Conservation (phyloP, 2,888 invertebrate species). For the Idaea straminata region DNA sequence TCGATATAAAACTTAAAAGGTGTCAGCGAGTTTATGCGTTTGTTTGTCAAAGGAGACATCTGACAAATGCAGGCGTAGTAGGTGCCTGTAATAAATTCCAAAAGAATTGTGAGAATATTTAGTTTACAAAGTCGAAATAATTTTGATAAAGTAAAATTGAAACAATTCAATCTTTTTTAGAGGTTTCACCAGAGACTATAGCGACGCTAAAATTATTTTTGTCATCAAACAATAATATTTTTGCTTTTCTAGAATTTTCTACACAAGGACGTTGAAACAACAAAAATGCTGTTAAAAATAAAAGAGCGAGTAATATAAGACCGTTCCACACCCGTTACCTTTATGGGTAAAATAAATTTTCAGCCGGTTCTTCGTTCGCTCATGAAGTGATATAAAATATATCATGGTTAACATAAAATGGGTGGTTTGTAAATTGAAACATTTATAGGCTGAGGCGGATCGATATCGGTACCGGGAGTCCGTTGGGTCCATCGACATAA, state of each 20-base stretch:
- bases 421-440: slow-evolving; percentile 68
- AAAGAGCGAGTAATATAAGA: slow-evolving; percentile 18
- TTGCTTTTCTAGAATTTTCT: background rate
- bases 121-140: background rate
- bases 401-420: slow-evolving; percentile 48
- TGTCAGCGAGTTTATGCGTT: slow-evolving; percentile 39
- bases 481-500: slow-evolving; percentile 72
- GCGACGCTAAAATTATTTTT: background rate
- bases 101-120: background rate
- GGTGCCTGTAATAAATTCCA: background rate
- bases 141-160: background rate
- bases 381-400: slow-evolving; percentile 34
- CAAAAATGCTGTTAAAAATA: slow-evolving; percentile 17
- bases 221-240: background rate
- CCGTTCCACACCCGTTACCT: slow-evolving; percentile 15
- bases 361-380: slow-evolving; percentile 27
- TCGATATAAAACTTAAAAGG: slow-evolving; percentile 65
- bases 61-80: slow-evolving; percentile 4
- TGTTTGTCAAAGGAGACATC: slow-evolving; percentile 23
- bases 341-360: slow-evolving; percentile 26
- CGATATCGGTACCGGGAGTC: slow-evolving; percentile 57
- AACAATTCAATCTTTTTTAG: background rate
- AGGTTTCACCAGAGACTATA: background rate
- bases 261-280: background rate
- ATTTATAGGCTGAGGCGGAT: slow-evolving; percentile 66